These are phyloP conservation scores for Clistopyga incitator DNA, from an alignment of 2,888 invertebrate species.

Conservation along the genomic window DNA sequence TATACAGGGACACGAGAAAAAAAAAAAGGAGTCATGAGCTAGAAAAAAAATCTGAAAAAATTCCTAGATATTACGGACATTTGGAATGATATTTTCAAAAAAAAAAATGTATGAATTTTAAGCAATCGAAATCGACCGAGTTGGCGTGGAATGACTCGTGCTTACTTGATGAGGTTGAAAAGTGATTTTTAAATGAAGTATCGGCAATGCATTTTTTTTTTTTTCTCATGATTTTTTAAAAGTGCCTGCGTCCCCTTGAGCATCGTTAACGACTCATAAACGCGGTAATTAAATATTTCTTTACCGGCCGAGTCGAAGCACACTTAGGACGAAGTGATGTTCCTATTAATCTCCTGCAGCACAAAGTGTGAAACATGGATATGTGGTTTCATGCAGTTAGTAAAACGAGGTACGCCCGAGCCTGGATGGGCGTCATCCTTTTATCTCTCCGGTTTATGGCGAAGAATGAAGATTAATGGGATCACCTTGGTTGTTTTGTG, in stretches of 20 bases:
- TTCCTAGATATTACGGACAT: too few species aligned
- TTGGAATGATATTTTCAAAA: too few species aligned
- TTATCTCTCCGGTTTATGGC: constrained; percentile 73
- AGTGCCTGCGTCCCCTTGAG: neutral
- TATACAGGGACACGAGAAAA: too few species aligned
- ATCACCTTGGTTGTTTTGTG: constrained; percentile 49
- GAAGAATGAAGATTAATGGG: constrained; percentile 77
- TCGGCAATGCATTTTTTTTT: neutral
- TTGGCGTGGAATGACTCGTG: too few species aligned
- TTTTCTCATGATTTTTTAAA: neutral
- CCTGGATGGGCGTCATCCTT: constrained; percentile 51
- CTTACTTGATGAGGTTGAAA: too few species aligned
- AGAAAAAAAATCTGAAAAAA: too few species aligned
- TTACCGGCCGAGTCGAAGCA: constrained; percentile 21
- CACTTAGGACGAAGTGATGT: neutral
- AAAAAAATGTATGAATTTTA: too few species aligned
- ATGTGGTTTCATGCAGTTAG: constrained; percentile 24
- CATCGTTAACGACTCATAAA: constrained; percentile 42
- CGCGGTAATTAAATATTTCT: constrained; percentile 43
- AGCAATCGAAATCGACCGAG: too few species aligned
- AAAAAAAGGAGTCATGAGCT: too few species aligned
- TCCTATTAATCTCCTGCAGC: constrained; percentile 43
- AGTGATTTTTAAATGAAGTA: too few species aligned
- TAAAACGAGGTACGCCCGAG: neutral
- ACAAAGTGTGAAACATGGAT: constrained; percentile 48